Evolutionary conservation across 2,888 invertebrate genomes (phyloP).

Genomic region (Bruchidius siliquastri): DNA sequence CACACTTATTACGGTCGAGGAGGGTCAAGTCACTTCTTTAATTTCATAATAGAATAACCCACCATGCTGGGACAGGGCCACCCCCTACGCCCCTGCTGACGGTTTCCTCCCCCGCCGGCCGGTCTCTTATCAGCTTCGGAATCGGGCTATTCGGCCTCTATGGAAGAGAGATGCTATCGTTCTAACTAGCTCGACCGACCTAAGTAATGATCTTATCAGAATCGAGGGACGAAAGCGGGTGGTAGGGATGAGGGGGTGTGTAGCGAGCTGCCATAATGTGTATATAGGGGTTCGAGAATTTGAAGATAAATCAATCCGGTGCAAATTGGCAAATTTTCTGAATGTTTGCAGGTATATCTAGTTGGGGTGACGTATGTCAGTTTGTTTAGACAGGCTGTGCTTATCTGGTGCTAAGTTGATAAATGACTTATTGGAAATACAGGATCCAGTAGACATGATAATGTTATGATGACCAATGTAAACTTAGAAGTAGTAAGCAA

Average conservation of each 20-base stretch:
- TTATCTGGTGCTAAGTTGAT: background rate
- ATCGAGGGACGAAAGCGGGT: background rate
- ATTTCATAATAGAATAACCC: background rate
- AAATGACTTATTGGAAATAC: background rate
- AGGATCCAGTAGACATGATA: too few species aligned
- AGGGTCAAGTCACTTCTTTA: background rate
- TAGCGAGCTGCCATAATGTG: background rate
- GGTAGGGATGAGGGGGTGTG: background rate
- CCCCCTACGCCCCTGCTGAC: background rate
- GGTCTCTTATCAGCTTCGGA: constrained; percentile 37
- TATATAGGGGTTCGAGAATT: background rate
- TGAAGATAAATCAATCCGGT: background rate
- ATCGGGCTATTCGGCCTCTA: constrained; percentile 50
- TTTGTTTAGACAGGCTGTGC: background rate
- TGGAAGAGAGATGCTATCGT: constrained; percentile 53
- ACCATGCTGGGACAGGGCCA: background rate
- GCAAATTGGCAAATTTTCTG: background rate
- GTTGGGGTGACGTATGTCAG: background rate
- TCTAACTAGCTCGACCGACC: constrained; percentile 53
- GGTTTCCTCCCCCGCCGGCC: constrained; percentile 30
- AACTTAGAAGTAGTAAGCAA: too few species aligned
- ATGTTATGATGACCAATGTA: too few species aligned
- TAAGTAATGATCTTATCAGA: constrained; percentile 47
- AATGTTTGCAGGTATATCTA: background rate
- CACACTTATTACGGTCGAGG: too few species aligned